Conservation (phyloP, 2,888 invertebrate genomes). For the Catocala fraxini region DNA sequence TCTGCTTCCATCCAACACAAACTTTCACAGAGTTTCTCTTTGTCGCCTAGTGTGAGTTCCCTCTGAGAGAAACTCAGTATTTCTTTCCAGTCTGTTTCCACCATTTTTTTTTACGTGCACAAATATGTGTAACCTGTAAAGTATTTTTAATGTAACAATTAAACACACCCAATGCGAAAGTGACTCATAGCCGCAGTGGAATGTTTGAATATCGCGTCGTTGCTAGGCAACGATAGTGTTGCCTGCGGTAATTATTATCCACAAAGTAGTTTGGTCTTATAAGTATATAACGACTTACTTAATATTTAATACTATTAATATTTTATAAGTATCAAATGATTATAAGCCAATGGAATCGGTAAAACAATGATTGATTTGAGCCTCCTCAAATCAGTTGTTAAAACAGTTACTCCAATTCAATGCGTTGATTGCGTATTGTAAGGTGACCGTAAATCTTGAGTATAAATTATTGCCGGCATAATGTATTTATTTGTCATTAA, state of each 20-base stretch:
- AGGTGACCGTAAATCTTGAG: too few relatives aligned
- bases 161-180: slow-evolving; percentile 1
- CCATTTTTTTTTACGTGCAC: slow-evolving; percentile 55
- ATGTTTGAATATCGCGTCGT: slow-evolving; percentile 50
- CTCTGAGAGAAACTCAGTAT: slow-evolving; percentile 85
- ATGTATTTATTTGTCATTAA: too few relatives aligned
- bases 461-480: too few relatives aligned
- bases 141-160: slow-evolving; percentile 2
- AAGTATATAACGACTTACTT: too few relatives aligned
- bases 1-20: slow-evolving; percentile 89
- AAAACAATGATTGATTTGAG: too few relatives aligned
- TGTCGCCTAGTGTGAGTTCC: slow-evolving; percentile 87
- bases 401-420: too few relatives aligned
- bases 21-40: slow-evolving; percentile 89
- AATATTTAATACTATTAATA: too few relatives aligned
- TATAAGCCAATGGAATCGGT: too few relatives aligned
- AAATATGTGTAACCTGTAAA: background rate
- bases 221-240: slow-evolving; percentile 63
- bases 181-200: slow-evolving; percentile 25
- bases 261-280: too few relatives aligned
- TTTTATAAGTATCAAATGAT: too few relatives aligned
- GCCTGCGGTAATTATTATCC: background rate
- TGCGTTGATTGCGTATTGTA: too few relatives aligned
- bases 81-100: slow-evolving; percentile 88
- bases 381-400: too few relatives aligned